phyloP scores from a whole-genome alignment of 2,888 invertebrate genomes.

The Xylophagus ater region DNA sequence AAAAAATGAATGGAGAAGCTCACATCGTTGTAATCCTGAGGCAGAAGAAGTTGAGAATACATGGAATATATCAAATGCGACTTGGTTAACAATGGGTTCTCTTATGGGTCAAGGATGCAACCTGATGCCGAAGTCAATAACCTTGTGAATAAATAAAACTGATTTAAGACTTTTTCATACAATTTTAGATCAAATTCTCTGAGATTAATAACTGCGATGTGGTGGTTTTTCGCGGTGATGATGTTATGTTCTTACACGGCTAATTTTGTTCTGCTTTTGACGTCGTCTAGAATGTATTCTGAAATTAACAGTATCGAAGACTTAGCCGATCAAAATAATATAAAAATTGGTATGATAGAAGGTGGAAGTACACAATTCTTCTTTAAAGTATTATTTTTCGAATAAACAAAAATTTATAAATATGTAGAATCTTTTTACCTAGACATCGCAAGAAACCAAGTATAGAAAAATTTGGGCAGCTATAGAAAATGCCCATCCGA shows the following conservation, averaged over 20 bases:
- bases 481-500: constrained; percentile 75
- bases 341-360: constrained; percentile 83
- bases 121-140: constrained; percentile 69
- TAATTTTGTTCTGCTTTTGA: constrained; percentile 86
- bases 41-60: constrained; percentile 79
- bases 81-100: constrained; percentile 87
- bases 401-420: constrained; percentile 1
- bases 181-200: constrained; percentile 69
- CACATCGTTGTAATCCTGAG: constrained; percentile 72
- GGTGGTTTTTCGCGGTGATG: constrained; percentile 91
- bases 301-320: constrained; percentile 88
- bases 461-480: constrained; percentile 88
- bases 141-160: not conserved
- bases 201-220: constrained; percentile 75
- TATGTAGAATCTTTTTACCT: constrained; percentile 23
- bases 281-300: constrained; percentile 76
- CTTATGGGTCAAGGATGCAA: constrained; percentile 91
- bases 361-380: constrained; percentile 86
- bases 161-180: too few species aligned
- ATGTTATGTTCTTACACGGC: constrained; percentile 91
- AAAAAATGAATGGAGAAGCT: constrained; percentile 87
- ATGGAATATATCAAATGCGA: constrained; percentile 75
- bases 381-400: constrained; percentile 56
- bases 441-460: constrained; percentile 79
- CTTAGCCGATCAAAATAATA: constrained; percentile 84